A percentile compares a stretch with the other conserved stretches of the same genome.
phyloP scores from a whole-genome alignment of 2,888 invertebrate species.

The Blastobasis adustella region DNA sequence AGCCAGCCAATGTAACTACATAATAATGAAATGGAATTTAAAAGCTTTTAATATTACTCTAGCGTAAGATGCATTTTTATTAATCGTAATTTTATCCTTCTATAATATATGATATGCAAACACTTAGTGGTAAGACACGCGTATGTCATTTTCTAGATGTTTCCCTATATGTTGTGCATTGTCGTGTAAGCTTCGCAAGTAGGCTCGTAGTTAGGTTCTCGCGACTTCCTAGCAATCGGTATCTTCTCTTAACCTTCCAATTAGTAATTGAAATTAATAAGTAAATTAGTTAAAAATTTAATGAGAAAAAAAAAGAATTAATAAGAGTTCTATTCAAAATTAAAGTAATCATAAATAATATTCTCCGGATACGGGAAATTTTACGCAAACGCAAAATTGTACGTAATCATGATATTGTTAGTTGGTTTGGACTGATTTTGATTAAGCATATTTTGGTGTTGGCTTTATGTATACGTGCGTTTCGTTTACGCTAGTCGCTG shows the following conservation, averaged over 20 bases:
- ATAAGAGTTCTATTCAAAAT: constrained; percentile 38
- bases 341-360: constrained; percentile 8
- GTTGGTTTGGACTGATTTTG: constrained; percentile 16
- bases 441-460: constrained; percentile 32
- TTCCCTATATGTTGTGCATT: constrained; percentile 65
- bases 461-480: constrained; percentile 46
- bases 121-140: constrained; percentile 57
- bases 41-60: constrained; percentile 51
- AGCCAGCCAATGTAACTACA: constrained; percentile 13
- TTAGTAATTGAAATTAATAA: constrained; percentile 53
- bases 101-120: constrained; percentile 48
- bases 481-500: constrained; percentile 50
- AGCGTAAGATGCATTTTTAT: constrained; percentile 64
- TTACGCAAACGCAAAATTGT: not conserved
- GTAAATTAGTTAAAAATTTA: constrained; percentile 45
- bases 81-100: constrained; percentile 66
- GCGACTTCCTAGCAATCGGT: constrained; percentile 68
- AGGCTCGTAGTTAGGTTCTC: constrained; percentile 68
- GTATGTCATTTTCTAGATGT: constrained; percentile 62
- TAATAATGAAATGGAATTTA: constrained; percentile 35
- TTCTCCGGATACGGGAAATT: not conserved
- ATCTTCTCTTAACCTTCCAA: constrained; percentile 67
- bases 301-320: constrained; percentile 47
- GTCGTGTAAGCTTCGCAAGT: constrained; percentile 64
- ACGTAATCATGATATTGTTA: too few species aligned